Conservation (phyloP, 1,140 invertebrate species). For the Heliothis virescens region DNA sequence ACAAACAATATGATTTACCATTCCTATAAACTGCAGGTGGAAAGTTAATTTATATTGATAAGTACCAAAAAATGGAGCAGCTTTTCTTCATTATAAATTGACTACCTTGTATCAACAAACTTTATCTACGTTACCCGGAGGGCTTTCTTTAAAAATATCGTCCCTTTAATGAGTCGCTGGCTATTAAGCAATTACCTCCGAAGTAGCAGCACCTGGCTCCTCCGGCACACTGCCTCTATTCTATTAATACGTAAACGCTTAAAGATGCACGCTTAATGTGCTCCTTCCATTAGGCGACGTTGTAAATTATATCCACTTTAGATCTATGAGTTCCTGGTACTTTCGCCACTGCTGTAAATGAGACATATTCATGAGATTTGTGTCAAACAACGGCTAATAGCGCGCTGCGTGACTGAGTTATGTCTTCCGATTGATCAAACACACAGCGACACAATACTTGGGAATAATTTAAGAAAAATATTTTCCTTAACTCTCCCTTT, state of each 20-base stretch:
- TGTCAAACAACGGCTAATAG: conserved; percentile 43
- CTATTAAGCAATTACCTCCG: conserved; percentile 73
- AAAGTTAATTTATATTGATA: background rate
- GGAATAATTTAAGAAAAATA: background rate
- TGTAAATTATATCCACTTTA: conserved; percentile 81
- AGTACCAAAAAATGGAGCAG: conserved; percentile 14
- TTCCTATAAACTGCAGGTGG: background rate
- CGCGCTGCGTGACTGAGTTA: conserved; percentile 35
- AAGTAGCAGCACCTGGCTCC: conserved; percentile 70
- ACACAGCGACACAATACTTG: background rate
- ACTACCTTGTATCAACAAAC: conserved; percentile 29
- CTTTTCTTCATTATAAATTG: conserved; percentile 6
- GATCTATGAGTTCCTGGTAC: conserved; percentile 69
- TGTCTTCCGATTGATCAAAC: conserved; percentile 27
- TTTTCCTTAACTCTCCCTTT: background rate
- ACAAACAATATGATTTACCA: background rate
- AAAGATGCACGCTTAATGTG: conserved; percentile 74
- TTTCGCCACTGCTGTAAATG: conserved; percentile 60
- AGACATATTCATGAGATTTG: conserved; percentile 52
- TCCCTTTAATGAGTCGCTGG: conserved; percentile 62
- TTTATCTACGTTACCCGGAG: conserved; percentile 5
- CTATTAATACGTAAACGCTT: conserved; percentile 82
- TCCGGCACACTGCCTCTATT: conserved; percentile 58
- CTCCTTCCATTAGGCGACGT: conserved; percentile 77
- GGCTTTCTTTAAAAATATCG: conserved; percentile 57